Evolutionary conservation across 2,888 invertebrate genomes (phyloP).

Genomic region (Xylota sylvarum): DNA sequence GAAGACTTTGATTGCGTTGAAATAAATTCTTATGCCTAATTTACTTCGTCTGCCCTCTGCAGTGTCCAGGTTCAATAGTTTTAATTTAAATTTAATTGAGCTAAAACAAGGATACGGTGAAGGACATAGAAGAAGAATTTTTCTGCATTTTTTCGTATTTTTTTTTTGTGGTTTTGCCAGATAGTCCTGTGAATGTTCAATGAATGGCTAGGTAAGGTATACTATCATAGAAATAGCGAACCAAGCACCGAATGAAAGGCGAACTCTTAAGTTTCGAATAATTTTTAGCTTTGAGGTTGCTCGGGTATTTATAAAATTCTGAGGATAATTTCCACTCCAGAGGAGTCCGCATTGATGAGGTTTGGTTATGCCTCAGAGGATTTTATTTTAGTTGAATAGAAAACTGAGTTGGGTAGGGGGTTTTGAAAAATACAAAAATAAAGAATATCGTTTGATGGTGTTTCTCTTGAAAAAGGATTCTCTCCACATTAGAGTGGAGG

Average conservation of each 20-base stretch:
- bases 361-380: conserved; percentile 35
- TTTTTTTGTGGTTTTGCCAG: neutral
- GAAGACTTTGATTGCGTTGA: conserved; percentile 6
- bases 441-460: neutral
- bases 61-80: neutral
- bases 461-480: neutral
- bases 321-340: conserved; percentile 7
- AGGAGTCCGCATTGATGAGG: conserved; percentile 24
- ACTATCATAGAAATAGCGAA: neutral
- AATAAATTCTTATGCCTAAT: conserved; percentile 47
- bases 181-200: neutral
- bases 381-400: conserved; percentile 45
- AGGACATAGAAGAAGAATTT: conserved; percentile 23
- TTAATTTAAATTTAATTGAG: conserved; percentile 49
- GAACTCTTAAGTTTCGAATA: conserved; percentile 1
- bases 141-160: neutral
- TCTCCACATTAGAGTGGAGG: neutral
- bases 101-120: conserved; percentile 19
- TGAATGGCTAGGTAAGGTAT: neutral
- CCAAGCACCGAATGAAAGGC: neutral
- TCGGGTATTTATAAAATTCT: conserved; percentile 9
- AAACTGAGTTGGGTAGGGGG: neutral
- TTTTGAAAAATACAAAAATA: neutral
- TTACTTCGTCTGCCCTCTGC: neutral
- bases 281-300: conserved; percentile 13